Evolutionary conservation across 2,113 vertebrate species (phyloP).

Genomic region (Alligator sinensis): DNA sequence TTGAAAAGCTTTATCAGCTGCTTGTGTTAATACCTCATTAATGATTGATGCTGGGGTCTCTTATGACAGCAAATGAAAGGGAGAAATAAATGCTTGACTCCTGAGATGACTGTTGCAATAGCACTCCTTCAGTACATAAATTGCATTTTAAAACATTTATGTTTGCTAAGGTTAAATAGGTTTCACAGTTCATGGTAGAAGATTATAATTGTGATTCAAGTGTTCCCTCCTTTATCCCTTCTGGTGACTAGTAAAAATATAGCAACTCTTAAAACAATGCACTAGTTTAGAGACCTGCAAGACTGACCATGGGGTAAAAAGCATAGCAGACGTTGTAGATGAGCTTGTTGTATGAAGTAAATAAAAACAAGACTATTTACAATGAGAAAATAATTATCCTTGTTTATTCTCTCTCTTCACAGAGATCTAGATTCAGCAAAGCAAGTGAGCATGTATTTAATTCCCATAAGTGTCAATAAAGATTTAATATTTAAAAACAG

Average conservation of each 20-base stretch:
- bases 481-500: too few species aligned
- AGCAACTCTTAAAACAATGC: slow-evolving; percentile 55
- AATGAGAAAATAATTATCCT: not conserved
- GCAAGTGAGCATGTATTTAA: not conserved
- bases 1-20: slow-evolving; percentile 82
- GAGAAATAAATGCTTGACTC: slow-evolving; percentile 71
- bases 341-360: slow-evolving; percentile 1
- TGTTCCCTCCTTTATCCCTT: slow-evolving; percentile 45
- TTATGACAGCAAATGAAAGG: slow-evolving; percentile 81
- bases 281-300: slow-evolving; percentile 46
- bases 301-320: not conserved
- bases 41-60: slow-evolving; percentile 84
- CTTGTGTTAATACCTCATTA: slow-evolving; percentile 85
- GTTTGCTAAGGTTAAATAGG: slow-evolving; percentile 48
- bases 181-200: slow-evolving; percentile 25
- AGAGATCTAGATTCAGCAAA: not conserved
- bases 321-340: not conserved
- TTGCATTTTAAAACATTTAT: slow-evolving; percentile 74
- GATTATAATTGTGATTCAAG: slow-evolving; percentile 30
- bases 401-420: not conserved
- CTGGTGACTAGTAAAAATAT: slow-evolving; percentile 50
- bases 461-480: not conserved
- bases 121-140: slow-evolving; percentile 51
- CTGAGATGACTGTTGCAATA: slow-evolving; percentile 51
- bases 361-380: not conserved